These are phyloP conservation scores for Podargus strigoides DNA, from an alignment of 2,797 vertebrate species.

Conservation along the genomic window DNA sequence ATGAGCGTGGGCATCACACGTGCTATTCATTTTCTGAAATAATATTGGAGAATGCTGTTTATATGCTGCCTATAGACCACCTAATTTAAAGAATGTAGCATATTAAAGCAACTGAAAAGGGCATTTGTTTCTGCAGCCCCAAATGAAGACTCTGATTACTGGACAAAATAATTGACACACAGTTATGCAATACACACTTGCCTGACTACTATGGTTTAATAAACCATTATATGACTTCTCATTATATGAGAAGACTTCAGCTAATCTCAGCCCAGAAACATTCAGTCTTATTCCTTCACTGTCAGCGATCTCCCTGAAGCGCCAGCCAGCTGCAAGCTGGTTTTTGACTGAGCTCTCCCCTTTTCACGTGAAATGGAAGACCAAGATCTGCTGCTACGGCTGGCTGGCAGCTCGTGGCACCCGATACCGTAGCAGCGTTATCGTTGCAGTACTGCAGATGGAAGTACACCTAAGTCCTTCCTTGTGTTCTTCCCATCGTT, in stretches of 20 bases:
- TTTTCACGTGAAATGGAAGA: neutral
- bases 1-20: neutral
- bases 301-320: neutral
- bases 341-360: neutral
- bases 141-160: neutral
- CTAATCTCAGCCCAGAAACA: neutral
- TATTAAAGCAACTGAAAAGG: constrained; percentile 5
- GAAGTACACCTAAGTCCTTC: neutral
- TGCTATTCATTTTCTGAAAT: constrained; percentile 11
- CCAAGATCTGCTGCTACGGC: neutral
- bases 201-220: neutral
- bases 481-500: fast-evolving
- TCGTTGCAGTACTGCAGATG: neutral
- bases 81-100: constrained; percentile 17
- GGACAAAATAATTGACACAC: neutral
- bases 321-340: neutral
- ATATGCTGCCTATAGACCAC: neutral
- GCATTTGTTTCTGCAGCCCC: neutral
- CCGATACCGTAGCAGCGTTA: neutral
- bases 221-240: neutral
- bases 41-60: neutral
- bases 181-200: neutral
- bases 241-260: neutral
- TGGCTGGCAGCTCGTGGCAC: neutral
- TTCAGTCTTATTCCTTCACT: neutral